phyloP scores from a whole-genome alignment of 1,140 invertebrate species.

The Neotoxoptera formosana region DNA sequence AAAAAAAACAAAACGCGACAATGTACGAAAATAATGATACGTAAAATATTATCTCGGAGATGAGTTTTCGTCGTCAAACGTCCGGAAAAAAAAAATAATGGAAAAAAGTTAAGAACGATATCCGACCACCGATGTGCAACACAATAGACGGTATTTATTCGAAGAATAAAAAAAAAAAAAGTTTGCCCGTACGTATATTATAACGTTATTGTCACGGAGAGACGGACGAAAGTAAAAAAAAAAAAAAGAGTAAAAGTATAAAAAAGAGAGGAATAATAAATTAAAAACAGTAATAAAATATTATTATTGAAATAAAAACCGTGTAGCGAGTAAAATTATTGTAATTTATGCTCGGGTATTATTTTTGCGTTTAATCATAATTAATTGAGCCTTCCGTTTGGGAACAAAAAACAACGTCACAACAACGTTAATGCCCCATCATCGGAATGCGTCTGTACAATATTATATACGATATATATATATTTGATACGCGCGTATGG shows the following conservation, averaged over 20 bases:
- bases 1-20: background rate
- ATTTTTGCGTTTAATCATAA: constrained; percentile 27
- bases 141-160: background rate
- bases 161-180: background rate
- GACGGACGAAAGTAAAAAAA: background rate
- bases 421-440: constrained; percentile 16
- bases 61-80: background rate
- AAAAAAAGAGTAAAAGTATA: background rate
- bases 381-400: constrained; percentile 51
- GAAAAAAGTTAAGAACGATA: background rate
- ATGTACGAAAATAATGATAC: background rate
- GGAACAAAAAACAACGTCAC: constrained; percentile 17
- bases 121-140: background rate
- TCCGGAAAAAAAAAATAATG: background rate
- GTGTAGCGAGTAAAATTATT: background rate
- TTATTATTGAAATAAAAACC: background rate
- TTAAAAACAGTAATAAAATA: background rate
- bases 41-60: background rate
- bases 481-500: background rate
- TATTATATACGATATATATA: background rate
- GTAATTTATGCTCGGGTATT: background rate
- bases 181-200: background rate
- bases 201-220: background rate
- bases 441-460: constrained; percentile 33
- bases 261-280: background rate